Evolutionary conservation across 2,797 vertebrate genomes (phyloP).

Genomic region (Antrozous pallidus): DNA sequence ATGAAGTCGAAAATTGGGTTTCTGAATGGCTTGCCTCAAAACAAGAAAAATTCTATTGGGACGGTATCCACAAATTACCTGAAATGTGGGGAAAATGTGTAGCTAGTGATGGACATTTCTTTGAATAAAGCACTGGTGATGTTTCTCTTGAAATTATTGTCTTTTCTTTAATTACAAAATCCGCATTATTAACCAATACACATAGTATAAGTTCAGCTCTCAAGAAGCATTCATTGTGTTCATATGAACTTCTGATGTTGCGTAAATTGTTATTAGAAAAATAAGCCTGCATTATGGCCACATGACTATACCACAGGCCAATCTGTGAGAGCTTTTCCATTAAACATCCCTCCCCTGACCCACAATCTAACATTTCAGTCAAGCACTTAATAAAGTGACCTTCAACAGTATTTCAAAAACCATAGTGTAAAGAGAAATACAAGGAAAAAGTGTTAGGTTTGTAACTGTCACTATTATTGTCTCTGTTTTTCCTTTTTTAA

Average conservation of each 20-base stretch:
- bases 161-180: too few species aligned
- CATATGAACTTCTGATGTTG: neutral
- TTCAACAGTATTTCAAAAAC: neutral
- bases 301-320: neutral
- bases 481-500: neutral
- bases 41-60: too few species aligned
- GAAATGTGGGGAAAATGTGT: too few species aligned
- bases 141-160: too few species aligned
- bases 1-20: too few species aligned
- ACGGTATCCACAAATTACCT: too few species aligned
- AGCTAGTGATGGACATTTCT: too few species aligned
- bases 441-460: neutral
- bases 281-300: neutral
- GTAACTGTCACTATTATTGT: neutral
- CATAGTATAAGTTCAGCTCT: neutral
- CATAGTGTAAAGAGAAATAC: neutral
- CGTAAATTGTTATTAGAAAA: neutral
- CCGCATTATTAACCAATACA: too few species aligned
- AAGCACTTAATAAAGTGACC: neutral
- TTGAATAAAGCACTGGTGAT: too few species aligned
- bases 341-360: neutral
- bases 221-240: neutral
- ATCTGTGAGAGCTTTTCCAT: neutral
- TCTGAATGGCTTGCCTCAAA: too few species aligned
- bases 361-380: neutral